A percentile compares a stretch with the other conserved stretches of the same genome.
These are phyloP conservation scores for Drosophila monieri DNA, from an alignment of 2,888 invertebrate species.

Conservation along the genomic window DNA sequence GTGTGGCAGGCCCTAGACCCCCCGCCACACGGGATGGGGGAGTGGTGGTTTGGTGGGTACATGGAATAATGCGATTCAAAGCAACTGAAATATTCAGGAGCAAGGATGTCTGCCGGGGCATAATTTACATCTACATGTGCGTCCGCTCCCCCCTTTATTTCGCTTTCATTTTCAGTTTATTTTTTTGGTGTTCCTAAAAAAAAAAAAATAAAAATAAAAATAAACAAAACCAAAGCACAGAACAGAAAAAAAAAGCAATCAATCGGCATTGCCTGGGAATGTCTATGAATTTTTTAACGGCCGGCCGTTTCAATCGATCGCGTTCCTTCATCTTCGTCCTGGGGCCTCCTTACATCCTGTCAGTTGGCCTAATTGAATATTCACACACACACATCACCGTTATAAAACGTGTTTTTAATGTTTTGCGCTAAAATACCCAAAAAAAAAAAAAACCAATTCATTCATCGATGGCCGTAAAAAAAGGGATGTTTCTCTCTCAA, in stretches of 20 bases:
- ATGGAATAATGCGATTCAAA: conserved; percentile 50
- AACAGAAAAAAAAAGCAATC: conserved; percentile 50
- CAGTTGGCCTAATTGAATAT: conserved; percentile 56
- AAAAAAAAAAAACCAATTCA: conserved; percentile 44
- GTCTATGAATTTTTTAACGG: conserved; percentile 63
- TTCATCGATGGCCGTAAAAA: conserved; percentile 52
- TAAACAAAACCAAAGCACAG: background rate
- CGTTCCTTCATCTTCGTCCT: conserved; percentile 4
- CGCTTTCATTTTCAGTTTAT: conserved; percentile 15
- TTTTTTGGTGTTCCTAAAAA: background rate
- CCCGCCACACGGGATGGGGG: background rate
- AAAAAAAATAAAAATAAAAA: background rate
- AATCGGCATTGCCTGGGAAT: conserved; percentile 47
- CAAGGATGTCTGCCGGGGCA: conserved; percentile 11
- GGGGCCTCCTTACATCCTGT: conserved; percentile 10
- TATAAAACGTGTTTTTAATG: conserved; percentile 62
- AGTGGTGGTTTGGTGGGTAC: conserved; percentile 11
- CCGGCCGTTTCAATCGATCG: conserved; percentile 58
- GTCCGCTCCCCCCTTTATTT: conserved; percentile 8
- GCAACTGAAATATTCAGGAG: conserved; percentile 54
- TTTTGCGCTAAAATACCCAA: conserved; percentile 53
- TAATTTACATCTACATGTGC: conserved; percentile 41
- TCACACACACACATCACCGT: conserved; percentile 39
- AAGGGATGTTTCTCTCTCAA: background rate
- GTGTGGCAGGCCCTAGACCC: background rate